Evolutionary conservation across 2,888 invertebrate genomes (phyloP), one percentile per base, ranked within the genome.

Genomic region (Tanypteryx hageni): DNA sequence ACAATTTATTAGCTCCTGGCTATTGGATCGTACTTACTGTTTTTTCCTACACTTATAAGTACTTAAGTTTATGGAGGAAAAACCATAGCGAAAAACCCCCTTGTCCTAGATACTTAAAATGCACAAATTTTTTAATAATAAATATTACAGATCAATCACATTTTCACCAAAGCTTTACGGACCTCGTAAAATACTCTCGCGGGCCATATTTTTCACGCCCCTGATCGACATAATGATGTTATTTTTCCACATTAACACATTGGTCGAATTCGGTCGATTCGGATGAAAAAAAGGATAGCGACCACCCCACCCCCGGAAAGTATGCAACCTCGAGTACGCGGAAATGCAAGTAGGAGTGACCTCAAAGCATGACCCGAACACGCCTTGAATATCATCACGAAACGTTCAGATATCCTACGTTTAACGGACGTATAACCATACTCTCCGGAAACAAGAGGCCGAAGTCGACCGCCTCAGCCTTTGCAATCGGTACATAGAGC

Each of bases 381-480:
- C 76, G 76, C 76, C 76, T 22, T 76, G 76, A 76, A 76, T 76
- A 27, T 76, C 76, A 22, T 76, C 76, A 76, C 76, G 76, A 11
- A 27, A 76, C 22, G 9, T 10, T 27, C 22, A 4, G 22, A 44
- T 44, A 5, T 1, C 44, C 44, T 44, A 44, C 44, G 44, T 44
- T 44, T 44, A 44, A 76, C 22, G 27, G 27, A 22, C 27, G 22
- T 13, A n/a, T n/a, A n/a, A n/a, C n/a, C n/a, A n/a, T n/a, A n/a
- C n/a, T n/a, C n/a, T n/a, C n/a, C 76, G 76, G 76, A 76, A 22
- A 76, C 22, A 76, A 76, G n/a, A 22, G n/a, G 0, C 10, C 7
- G 10, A 27, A 22, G 76, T 44, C 44, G 5, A 76, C 9, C 68
- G 22, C n/a, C 68, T 22, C n/a, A 27, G 76, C 13, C 76, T 76